Conservation (phyloP, 2,113 vertebrate genomes). For the Coregonus clupeaformis region DNA sequence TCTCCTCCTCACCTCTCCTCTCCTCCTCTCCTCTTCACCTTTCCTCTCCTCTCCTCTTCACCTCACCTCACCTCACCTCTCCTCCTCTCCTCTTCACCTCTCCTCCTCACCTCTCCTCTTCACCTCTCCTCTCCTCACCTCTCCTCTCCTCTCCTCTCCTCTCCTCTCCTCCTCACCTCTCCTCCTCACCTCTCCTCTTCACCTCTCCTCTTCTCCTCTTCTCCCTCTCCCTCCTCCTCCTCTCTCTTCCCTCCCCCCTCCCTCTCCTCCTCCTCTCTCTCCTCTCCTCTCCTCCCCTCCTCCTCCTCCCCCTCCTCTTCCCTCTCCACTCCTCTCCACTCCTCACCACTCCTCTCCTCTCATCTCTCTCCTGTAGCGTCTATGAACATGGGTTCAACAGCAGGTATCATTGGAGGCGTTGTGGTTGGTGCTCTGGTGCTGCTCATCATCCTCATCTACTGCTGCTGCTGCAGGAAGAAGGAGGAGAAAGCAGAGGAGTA, state of each 20-base stretch:
- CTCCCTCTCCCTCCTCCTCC: too few relatives aligned
- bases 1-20: background rate
- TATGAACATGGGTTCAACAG: constrained; percentile 54
- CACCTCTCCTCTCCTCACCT: background rate
- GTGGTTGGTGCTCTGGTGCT: constrained; percentile 14
- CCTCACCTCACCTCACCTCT: background rate
- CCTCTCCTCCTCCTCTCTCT: background rate
- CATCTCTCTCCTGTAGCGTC: constrained; percentile 49
- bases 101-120: background rate
- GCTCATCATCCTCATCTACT: constrained; percentile 50
- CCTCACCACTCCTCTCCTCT: too few relatives aligned
- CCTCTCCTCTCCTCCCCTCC: background rate
- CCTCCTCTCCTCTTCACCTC: background rate
- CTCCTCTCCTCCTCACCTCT: background rate
- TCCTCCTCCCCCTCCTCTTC: background rate
- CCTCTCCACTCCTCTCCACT: background rate
- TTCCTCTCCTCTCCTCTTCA: background rate
- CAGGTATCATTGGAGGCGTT: constrained; percentile 54
- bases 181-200: background rate
- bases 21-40: background rate
- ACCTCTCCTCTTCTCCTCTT: background rate
- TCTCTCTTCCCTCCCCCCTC: background rate
- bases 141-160: background rate
- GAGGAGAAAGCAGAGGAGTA: constrained; percentile 47
- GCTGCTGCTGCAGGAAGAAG: constrained; percentile 60